These are phyloP conservation scores for Thripadectes ignobilis DNA, from an alignment of 2,797 vertebrate species.

Conservation along the genomic window DNA sequence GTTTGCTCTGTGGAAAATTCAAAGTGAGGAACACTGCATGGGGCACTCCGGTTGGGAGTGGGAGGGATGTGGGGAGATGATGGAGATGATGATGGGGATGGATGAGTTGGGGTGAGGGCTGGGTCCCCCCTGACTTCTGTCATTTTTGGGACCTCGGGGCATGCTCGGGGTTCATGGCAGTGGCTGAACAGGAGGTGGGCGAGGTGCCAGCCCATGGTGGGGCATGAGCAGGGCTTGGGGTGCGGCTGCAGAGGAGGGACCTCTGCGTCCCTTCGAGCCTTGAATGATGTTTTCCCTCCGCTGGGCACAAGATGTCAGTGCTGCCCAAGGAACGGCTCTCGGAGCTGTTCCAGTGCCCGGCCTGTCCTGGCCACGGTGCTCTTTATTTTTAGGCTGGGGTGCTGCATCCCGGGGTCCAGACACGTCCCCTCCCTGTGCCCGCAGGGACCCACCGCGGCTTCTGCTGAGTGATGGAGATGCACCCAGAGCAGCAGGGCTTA, in stretches of 20 bases:
- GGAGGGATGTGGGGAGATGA: too few relatives aligned
- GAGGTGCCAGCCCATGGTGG: rapidly evolving
- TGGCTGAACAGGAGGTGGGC: rapidly evolving
- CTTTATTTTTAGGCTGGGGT: not conserved
- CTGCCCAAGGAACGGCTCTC: not conserved
- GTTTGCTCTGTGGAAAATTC: not conserved
- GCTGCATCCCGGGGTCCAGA: not conserved
- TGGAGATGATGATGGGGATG: not conserved
- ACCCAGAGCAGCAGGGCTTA: not conserved
- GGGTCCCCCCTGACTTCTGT: not conserved
- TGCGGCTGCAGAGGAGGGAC: rapidly evolving
- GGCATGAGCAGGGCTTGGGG: not conserved
- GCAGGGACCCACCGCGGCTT: rapidly evolving
- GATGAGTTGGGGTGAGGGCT: not conserved
- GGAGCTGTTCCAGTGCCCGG: rapidly evolving
- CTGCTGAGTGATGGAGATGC: rapidly evolving
- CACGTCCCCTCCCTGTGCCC: rapidly evolving
- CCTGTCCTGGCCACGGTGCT: rapidly evolving
- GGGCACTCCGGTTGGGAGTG: not conserved
- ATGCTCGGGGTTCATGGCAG: rapidly evolving
- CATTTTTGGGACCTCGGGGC: not conserved
- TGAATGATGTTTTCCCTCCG: not conserved
- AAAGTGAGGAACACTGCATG: rapidly evolving
- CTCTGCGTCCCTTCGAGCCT: rapidly evolving
- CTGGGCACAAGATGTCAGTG: slow-evolving; percentile 59